Conservation (phyloP, 1,140 invertebrate genomes). For the Thalassaphorura encarpata region DNA sequence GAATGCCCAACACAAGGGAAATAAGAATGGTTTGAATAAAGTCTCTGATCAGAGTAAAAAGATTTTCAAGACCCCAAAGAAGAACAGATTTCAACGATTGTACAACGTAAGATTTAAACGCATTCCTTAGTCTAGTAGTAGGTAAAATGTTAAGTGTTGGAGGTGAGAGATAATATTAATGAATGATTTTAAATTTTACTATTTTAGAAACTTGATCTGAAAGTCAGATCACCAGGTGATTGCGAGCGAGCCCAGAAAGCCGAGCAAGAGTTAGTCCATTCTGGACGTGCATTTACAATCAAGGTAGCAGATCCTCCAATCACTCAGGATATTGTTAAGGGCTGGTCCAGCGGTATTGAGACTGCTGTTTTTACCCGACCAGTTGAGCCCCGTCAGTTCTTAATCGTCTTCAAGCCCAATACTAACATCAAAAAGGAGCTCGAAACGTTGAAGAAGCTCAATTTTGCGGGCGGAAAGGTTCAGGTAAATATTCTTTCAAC, state of each 20-base stretch:
- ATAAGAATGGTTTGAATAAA: slow-evolving; percentile 4
- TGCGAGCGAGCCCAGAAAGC: slow-evolving; percentile 14
- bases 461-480: slow-evolving; percentile 8
- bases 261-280: slow-evolving; percentile 9
- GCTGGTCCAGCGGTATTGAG: slow-evolving; percentile 11
- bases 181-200: too few relatives aligned
- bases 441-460: slow-evolving; percentile 12
- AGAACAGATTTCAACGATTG: slow-evolving; percentile 15
- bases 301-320: slow-evolving; percentile 18
- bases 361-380: slow-evolving; percentile 15
- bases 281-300: slow-evolving; percentile 6
- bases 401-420: slow-evolving; percentile 15
- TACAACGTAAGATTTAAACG: slow-evolving; percentile 5
- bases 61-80: slow-evolving; percentile 6
- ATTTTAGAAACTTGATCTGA: slow-evolving; percentile 16
- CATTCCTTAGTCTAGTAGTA: not conserved
- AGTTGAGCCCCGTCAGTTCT: slow-evolving; percentile 21
- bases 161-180: too few relatives aligned
- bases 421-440: slow-evolving; percentile 22
- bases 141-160: not conserved
- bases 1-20: not conserved
- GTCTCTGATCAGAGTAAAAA: not conserved
- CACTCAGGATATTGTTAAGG: not conserved
- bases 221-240: not conserved
- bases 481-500: slow-evolving; percentile 6